A percentile compares a stretch with the other conserved stretches of the same genome.
These are phyloP conservation scores for Neuroterus valhalla DNA, from an alignment of 1,140 invertebrate species.

Conservation along the genomic window DNA sequence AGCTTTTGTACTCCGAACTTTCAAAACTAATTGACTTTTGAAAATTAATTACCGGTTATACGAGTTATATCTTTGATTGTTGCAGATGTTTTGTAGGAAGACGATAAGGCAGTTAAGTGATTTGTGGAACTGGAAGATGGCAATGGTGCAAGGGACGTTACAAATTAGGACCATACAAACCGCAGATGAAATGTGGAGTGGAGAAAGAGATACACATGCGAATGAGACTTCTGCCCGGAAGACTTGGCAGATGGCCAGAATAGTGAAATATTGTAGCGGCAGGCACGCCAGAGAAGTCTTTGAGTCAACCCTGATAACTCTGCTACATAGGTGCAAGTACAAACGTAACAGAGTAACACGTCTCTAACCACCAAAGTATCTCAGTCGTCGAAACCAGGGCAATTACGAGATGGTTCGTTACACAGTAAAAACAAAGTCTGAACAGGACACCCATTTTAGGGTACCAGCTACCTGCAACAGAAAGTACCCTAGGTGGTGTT, in stretches of 20 bases:
- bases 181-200: slow-evolving; percentile 44
- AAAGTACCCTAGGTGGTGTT: too few relatives aligned
- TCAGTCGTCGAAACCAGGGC: too few relatives aligned
- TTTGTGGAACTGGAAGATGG: slow-evolving; percentile 34
- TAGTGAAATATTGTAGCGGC: slow-evolving; percentile 63
- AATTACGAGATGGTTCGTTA: too few relatives aligned
- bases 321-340: slow-evolving; percentile 41
- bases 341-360: slow-evolving; percentile 27
- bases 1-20: slow-evolving; percentile 49
- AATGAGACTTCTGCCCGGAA: slow-evolving; percentile 47
- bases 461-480: too few relatives aligned
- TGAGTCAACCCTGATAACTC: slow-evolving; percentile 54
- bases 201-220: slow-evolving; percentile 44
- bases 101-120: slow-evolving; percentile 18
- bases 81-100: slow-evolving; percentile 38
- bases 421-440: too few relatives aligned
- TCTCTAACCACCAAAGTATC: slow-evolving; percentile 12
- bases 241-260: slow-evolving; percentile 59
- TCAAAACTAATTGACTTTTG: slow-evolving; percentile 42
- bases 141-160: slow-evolving; percentile 38
- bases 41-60: slow-evolving; percentile 24
- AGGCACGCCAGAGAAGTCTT: slow-evolving; percentile 50
- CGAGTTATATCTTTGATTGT: slow-evolving; percentile 41
- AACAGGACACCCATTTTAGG: too few relatives aligned
- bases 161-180: slow-evolving; percentile 56